Conservation (phyloP, 2,888 invertebrate genomes). For the Lottia scabra region DNA sequence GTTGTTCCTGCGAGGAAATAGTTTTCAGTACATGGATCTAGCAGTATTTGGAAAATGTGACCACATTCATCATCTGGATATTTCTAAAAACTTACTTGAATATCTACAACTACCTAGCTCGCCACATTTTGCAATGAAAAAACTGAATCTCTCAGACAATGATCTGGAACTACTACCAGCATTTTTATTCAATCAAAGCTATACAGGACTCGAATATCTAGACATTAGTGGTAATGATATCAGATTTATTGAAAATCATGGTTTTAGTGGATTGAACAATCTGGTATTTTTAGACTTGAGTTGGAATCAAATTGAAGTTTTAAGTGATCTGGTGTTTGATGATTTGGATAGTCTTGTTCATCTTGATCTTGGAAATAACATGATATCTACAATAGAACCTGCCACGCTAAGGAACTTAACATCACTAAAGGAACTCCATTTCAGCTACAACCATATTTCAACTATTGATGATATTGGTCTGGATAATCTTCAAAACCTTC, state of each 20-base stretch:
- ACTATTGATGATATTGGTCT: neutral
- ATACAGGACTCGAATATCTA: neutral
- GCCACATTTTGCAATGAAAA: neutral
- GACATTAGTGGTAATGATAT: conserved; percentile 19
- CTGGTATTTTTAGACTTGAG: conserved; percentile 6
- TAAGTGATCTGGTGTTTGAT: neutral
- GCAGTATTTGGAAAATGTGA: conserved; percentile 6
- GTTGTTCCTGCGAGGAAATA: conserved; percentile 10
- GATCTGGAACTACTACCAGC: conserved; percentile 6
- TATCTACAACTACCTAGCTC: neutral
- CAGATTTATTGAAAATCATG: neutral
- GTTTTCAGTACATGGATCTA: conserved; percentile 6
- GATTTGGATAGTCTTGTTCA: conserved; percentile 8
- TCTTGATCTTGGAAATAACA: conserved; percentile 12
- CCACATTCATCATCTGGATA: conserved; percentile 9
- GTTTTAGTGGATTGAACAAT: neutral
- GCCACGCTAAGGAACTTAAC: conserved; percentile 7
- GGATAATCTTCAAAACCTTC: neutral
- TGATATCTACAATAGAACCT: neutral
- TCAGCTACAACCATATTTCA: conserved; percentile 16
- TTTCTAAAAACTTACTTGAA: conserved; percentile 9
- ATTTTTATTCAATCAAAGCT: neutral
- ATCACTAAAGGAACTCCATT: conserved; percentile 9
- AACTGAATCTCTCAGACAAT: conserved; percentile 15
- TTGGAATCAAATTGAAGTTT: conserved; percentile 12